Conservation (phyloP, 2,888 invertebrate genomes). For the Brenthis daphne region DNA sequence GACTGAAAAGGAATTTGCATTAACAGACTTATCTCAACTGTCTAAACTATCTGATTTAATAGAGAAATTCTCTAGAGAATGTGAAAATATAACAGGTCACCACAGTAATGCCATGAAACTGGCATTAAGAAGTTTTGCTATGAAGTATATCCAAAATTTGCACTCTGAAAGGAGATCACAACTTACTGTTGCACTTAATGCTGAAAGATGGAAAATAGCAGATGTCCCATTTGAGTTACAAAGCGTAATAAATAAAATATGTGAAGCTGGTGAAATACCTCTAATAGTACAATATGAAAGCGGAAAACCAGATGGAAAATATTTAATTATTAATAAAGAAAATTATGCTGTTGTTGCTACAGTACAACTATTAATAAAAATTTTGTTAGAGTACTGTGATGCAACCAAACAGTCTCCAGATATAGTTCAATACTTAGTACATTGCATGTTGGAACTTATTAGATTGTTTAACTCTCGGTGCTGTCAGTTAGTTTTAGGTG, state of each 20-base stretch:
- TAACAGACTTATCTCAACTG: constrained; percentile 89
- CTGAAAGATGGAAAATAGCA: constrained; percentile 96
- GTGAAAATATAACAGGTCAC: constrained; percentile 88
- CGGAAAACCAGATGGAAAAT: constrained; percentile 77
- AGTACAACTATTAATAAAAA: constrained; percentile 92
- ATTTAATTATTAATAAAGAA: constrained; percentile 85
- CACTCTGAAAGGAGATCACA: constrained; percentile 94
- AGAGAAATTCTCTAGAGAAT: constrained; percentile 89
- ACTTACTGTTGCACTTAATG: constrained; percentile 91
- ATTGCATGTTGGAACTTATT: constrained; percentile 93
- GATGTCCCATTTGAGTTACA: constrained; percentile 96
- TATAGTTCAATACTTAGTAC: constrained; percentile 89
- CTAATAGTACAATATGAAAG: constrained; percentile 58
- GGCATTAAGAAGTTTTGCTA: constrained; percentile 93
- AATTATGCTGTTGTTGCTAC: constrained; percentile 90
- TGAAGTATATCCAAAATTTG: constrained; percentile 94
- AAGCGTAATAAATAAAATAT: constrained; percentile 88
- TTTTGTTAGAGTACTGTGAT: constrained; percentile 96
- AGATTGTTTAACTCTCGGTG: constrained; percentile 93
- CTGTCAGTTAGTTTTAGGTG: constrained; percentile 97
- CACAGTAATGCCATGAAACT: constrained; percentile 90
- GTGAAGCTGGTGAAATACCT: constrained; percentile 78
- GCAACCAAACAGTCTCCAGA: constrained; percentile 89
- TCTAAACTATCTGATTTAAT: constrained; percentile 89
- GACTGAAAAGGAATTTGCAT: constrained; percentile 86